Conservation (phyloP, 2,797 vertebrate genomes). For the Heterohyrax brucei region DNA sequence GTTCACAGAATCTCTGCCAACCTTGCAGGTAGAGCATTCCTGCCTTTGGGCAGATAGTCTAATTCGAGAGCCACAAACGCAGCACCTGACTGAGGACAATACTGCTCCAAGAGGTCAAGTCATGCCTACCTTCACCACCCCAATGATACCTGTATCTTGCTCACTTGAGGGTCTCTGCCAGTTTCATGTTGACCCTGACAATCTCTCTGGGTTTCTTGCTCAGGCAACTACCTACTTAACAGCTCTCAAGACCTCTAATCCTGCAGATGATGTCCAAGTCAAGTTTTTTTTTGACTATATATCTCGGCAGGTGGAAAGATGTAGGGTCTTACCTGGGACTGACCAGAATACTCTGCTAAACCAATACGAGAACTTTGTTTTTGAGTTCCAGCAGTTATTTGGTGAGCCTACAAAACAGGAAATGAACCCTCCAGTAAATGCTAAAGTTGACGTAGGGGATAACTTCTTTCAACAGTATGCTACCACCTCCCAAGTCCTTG, state of each 20-base stretch:
- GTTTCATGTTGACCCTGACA: conserved; percentile 50
- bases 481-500: conserved; percentile 27
- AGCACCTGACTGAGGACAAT: not conserved
- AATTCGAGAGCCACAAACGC: conserved; percentile 8
- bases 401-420: conserved; percentile 51
- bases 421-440: conserved; percentile 26
- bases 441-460: conserved; percentile 2
- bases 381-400: conserved; percentile 60
- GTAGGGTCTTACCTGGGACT: not conserved
- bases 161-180: conserved; percentile 54
- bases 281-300: conserved; percentile 65
- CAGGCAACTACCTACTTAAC: conserved; percentile 58
- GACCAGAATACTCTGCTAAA: conserved; percentile 48
- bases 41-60: conserved; percentile 30
- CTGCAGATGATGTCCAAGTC: conserved; percentile 36
- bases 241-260: conserved; percentile 13
- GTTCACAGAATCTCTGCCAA: conserved; percentile 16
- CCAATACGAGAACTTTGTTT: conserved; percentile 72
- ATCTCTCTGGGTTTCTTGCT: conserved; percentile 43
- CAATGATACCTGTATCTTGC: conserved; percentile 8
- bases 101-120: not conserved
- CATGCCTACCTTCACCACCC: not conserved
- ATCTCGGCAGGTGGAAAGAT: conserved; percentile 54
- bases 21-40: conserved; percentile 9
- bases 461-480: not conserved